A percentile compares a stretch with the other conserved stretches of the same genome.
These are phyloP conservation scores for Falco berigora DNA, from an alignment of 2,797 vertebrate species.

Conservation along the genomic window DNA sequence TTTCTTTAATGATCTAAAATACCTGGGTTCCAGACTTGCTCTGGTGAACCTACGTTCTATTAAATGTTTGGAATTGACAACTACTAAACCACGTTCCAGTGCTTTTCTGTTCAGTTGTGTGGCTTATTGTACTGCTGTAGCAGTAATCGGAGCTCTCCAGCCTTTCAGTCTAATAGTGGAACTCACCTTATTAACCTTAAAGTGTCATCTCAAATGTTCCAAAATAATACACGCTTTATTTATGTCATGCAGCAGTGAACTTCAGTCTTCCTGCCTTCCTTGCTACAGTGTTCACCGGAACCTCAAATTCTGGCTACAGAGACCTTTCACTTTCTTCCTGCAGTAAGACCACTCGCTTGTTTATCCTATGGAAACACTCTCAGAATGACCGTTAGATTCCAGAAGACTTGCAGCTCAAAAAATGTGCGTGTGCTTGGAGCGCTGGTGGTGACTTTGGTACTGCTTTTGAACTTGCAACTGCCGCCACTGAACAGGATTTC, in stretches of 20 bases:
- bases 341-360: background rate
- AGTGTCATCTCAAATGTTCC: background rate
- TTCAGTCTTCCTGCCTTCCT: background rate
- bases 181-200: constrained; percentile 8
- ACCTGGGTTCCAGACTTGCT: constrained; percentile 31
- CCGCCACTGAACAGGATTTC: background rate
- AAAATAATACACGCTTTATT: background rate
- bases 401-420: background rate
- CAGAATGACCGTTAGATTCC: background rate
- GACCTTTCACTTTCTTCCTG: background rate
- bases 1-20: background rate
- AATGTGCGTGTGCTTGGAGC: background rate
- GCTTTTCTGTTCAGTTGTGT: constrained; percentile 42
- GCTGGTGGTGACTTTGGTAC: background rate
- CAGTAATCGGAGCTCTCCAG: background rate
- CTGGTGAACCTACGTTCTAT: constrained; percentile 44
- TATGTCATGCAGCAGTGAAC: background rate
- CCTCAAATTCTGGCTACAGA: background rate
- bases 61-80: constrained; percentile 67
- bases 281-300: background rate
- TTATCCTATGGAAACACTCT: background rate
- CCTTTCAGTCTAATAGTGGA: background rate
- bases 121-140: background rate
- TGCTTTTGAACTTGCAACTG: background rate
- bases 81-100: constrained; percentile 50